phyloP scores from a whole-genome alignment of 2,888 invertebrate species.

The Drosophila acutilabella region DNA sequence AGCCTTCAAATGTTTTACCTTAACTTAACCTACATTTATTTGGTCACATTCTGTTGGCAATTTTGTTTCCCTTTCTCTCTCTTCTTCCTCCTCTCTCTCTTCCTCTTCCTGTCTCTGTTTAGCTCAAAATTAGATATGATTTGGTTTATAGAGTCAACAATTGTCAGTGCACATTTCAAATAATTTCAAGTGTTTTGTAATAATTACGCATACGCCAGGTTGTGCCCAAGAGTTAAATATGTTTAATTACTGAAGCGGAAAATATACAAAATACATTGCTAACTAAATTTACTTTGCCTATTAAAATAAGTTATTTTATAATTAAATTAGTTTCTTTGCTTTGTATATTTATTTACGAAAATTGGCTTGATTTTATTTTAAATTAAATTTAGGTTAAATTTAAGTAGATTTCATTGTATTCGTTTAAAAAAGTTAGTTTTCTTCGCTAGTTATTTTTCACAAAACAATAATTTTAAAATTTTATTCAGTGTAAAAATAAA shows the following conservation, averaged over 20 bases:
- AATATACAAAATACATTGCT: too few species aligned
- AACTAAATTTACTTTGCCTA: too few species aligned
- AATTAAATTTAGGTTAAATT: too few species aligned
- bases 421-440: too few species aligned
- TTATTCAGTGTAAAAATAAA: too few species aligned
- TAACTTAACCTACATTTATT: slow-evolving; percentile 13
- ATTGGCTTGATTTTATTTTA: too few species aligned
- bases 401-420: too few species aligned
- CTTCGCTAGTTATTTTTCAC: too few species aligned
- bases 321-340: too few species aligned
- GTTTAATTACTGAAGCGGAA: background rate
- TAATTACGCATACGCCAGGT: slow-evolving; percentile 24
- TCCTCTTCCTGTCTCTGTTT: slow-evolving; percentile 31
- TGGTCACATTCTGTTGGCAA: slow-evolving; percentile 24
- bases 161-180: slow-evolving; percentile 16
- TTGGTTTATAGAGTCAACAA: slow-evolving; percentile 15
- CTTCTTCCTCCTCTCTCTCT: background rate
- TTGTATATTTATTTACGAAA: too few species aligned
- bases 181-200: slow-evolving; percentile 2
- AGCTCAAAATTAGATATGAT: background rate
- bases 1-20: slow-evolving; percentile 13
- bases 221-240: background rate
- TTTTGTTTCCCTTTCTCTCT: slow-evolving; percentile 5
- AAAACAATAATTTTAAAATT: too few species aligned
- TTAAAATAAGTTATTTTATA: too few species aligned